Base-by-base conservation (phyloP, 2,113 vertebrate species). In the Mugil cephalus region DNA sequence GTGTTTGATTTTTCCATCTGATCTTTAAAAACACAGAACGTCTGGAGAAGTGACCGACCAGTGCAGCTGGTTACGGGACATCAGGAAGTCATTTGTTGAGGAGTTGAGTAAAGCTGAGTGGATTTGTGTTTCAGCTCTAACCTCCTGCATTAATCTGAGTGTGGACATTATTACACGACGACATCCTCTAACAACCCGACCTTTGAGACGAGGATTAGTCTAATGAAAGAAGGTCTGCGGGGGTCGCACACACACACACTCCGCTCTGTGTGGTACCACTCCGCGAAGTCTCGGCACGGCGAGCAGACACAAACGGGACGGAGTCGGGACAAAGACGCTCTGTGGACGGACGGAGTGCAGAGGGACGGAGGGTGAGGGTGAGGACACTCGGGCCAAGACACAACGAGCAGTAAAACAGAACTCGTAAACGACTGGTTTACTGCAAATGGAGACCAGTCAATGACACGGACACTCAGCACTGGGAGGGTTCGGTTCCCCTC, bases 131-230 rank as follows among this genome's bases (percentile, higher is more conserved):
- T 53, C 64, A 66, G 7, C 0, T 10, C 4, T n/a, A 6, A 38
- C 11, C 15, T 12, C 76, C 47, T 24, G 45, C 11, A n/a, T 45
- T 74, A 35, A 74, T 61, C 72, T 69, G 10, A 43, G 19, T 50
- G 50, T n/a, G 36, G 51, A 68, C 69, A 13, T 58, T 21, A 77
- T 58, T 61, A 73, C 56, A 76, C 12, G 0, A 19, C 21, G 66
- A 66, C 47, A 79, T 4, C 46, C 42, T 47, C 30, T 74, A 72
- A 84, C 61, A 63, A 38, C 7, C 6, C 30, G 48, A 80, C 75
- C 68, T 79, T 62, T 68, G 60, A 84, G 72, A n/a, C 2, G 60
- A 67, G 78, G 87, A 84, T 82, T 74, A 80, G 72, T 71, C 45
- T 45, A 10, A 36, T 78, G 69, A 80, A 8, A 17, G 72, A 17